Conservation (phyloP, 1,140 invertebrate genomes). For the Leptinotarsa lineolata region DNA sequence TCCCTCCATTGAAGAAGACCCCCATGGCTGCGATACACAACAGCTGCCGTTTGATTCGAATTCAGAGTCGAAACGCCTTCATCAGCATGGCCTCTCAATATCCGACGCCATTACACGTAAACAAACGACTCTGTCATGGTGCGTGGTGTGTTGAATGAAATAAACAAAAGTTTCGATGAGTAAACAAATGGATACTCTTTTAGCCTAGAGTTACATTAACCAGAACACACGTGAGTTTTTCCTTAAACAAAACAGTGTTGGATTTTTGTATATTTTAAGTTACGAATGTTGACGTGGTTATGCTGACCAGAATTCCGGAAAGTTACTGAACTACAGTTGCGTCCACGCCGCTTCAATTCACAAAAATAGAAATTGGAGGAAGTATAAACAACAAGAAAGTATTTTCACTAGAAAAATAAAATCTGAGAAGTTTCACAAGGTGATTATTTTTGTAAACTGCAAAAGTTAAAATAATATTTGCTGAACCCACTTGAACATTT, state of each 20-base stretch:
- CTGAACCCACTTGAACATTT: too few species aligned
- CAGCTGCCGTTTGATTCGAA: constrained; percentile 6
- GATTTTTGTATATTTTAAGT: background rate
- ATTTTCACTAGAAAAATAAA: too few species aligned
- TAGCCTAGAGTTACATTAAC: constrained; percentile 35
- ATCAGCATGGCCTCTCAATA: constrained; percentile 29
- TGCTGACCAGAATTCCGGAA: background rate
- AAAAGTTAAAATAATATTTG: too few species aligned
- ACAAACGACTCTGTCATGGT: constrained; percentile 25
- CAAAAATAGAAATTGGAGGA: too few species aligned
- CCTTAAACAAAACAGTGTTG: constrained; percentile 2
- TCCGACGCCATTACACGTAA: constrained; percentile 34
- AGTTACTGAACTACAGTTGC: too few species aligned
- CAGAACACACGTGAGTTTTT: constrained; percentile 27
- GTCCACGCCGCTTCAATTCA: too few species aligned
- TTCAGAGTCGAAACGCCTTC: constrained; percentile 24
- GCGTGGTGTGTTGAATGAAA: constrained; percentile 31
- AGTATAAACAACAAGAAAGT: too few species aligned
- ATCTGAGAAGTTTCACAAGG: too few species aligned
- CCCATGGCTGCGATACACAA: background rate
- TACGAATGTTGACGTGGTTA: background rate
- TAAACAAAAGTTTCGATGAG: constrained; percentile 37
- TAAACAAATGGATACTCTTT: constrained; percentile 35
- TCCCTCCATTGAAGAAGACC: constrained; percentile 1
- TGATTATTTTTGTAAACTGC: too few species aligned